Conservation (phyloP, 2,797 vertebrate genomes). For the Balearica regulorum region DNA sequence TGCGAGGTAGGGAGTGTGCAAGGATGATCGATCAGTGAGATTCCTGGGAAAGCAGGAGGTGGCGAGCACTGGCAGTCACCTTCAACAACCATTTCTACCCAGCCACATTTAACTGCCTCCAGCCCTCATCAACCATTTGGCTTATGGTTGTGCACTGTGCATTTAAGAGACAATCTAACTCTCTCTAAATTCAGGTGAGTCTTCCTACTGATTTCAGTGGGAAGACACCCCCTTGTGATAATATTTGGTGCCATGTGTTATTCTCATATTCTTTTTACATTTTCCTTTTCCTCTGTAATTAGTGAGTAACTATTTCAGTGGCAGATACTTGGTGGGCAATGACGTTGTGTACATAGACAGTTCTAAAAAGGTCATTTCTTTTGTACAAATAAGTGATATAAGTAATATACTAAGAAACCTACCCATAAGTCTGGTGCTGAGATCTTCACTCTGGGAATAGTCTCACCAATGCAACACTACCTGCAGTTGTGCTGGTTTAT, state of each 20-base stretch:
- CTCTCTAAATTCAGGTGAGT: neutral
- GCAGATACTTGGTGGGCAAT: neutral
- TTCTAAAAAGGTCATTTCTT: neutral
- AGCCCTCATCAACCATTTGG: accelerated
- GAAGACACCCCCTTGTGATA: accelerated
- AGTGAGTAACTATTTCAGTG: neutral
- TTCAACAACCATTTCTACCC: neutral
- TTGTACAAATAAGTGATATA: neutral
- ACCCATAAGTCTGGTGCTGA: neutral
- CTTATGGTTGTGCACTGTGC: accelerated
- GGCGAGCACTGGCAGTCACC: accelerated
- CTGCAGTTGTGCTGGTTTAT: neutral
- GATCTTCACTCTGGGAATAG: neutral
- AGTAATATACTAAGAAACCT: neutral
- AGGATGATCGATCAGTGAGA: accelerated
- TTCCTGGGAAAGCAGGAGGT: neutral
- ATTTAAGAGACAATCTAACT: neutral
- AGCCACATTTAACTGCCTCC: neutral
- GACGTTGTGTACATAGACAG: neutral
- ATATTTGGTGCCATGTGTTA: neutral
- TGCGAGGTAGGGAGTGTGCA: accelerated
- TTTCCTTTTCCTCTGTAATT: neutral
- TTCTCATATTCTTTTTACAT: neutral
- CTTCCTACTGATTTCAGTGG: neutral
- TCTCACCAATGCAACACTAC: neutral